Conservation (phyloP, 2,888 invertebrate genomes). For the Actias luna region DNA sequence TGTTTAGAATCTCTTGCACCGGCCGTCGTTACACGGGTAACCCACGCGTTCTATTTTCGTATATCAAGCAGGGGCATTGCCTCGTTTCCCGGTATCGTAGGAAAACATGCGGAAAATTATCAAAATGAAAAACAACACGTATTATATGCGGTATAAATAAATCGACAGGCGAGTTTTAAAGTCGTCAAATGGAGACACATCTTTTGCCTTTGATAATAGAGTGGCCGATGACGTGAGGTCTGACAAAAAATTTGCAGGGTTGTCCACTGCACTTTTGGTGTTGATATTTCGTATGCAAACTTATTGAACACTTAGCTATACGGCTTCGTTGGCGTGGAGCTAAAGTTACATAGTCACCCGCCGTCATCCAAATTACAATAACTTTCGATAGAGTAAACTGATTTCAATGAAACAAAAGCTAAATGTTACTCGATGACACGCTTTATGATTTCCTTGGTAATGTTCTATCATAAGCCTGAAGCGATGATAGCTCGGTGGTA, state of each 20-base stretch:
- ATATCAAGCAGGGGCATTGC: constrained; percentile 3
- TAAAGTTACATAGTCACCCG: no score
- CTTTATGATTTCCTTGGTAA: no score
- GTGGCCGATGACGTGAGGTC: background rate
- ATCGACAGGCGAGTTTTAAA: constrained; percentile 5
- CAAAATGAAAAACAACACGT: background rate
- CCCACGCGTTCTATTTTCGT: constrained; percentile 8
- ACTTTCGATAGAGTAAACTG: no score
- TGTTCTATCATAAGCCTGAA: no score
- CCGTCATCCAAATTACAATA: no score
- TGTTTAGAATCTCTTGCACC: background rate
- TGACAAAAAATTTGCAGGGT: background rate
- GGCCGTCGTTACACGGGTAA: background rate
- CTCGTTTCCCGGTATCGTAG: background rate
- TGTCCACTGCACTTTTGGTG: background rate
- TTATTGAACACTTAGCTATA: no score
- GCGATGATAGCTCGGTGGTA: no score
- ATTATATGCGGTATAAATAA: constrained; percentile 11
- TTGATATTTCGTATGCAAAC: no score
- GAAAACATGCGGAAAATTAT: constrained; percentile 12
- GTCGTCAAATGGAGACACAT: background rate
- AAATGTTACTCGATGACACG: no score
- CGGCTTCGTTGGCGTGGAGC: no score
- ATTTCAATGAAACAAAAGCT: no score
- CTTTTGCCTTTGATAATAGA: background rate